Base-by-base conservation (phyloP, 2,797 vertebrate genomes). In the Vultur gryphus region DNA sequence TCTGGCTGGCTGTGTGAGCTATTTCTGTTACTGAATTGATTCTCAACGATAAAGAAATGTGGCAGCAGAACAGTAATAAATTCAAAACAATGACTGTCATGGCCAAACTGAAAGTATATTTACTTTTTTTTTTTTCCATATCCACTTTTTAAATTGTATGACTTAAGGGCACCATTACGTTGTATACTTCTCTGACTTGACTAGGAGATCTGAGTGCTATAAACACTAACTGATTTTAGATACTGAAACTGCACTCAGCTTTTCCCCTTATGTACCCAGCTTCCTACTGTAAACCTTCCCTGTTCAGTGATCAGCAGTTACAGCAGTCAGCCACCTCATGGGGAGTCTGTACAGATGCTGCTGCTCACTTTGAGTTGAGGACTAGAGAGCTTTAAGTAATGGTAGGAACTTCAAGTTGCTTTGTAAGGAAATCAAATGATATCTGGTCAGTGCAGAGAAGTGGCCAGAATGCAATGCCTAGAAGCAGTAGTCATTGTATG, bases 161-260 rank as follows among this genome's bases (percentile, higher is more conserved):
- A 20, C 51, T 66, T 29, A 13, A 61, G 71, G 71, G 37, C 18
- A 4, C 14, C 6, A 0, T 29, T 48, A 29, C 0, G 0, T 48
- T 57, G 17, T 16, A 0, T 21, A 6, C 13, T 58, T 33, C 66
- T 15, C n/a, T 52, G 62, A 24, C 2, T 44, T 75, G 43, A 6
- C 35, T 43, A 14, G 19, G 49, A 31, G 16, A 21, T 46, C 28
- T 10, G 49, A n/a, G n/a, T 39, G 44, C 83, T 54, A 4, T 37
- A 24, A 71, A 11, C 26, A 26, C 25, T 15, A 23, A 49, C 26
- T 75, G 31, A 13, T 19, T 62, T 54, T 15, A 33, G 61, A 35
- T 67, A 31, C n/a, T 78, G 44, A 11, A 43, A 14, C 19, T 46
- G 12, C 43, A 5, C 37, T 52, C 21, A 49, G 39, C 29, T 57